These are phyloP conservation scores for Scelioninae gen. 2 DNA, from an alignment of 2,888 invertebrate genomes.

Conservation along the genomic window DNA sequence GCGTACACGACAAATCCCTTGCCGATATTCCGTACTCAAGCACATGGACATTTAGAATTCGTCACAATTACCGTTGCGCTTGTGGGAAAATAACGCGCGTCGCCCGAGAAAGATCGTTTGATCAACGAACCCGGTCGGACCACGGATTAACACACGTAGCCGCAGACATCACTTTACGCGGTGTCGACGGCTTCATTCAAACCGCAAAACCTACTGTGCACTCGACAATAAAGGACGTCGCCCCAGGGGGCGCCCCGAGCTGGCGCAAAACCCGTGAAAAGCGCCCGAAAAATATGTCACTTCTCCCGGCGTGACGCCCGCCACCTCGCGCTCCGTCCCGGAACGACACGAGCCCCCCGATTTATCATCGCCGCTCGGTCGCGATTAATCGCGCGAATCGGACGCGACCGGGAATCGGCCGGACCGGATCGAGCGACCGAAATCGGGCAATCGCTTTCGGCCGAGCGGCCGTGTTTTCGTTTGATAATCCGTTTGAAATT, in stretches of 20 bases:
- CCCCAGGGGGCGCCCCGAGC: slow-evolving; percentile 63
- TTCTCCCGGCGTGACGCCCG: slow-evolving; percentile 59
- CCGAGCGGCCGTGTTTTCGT: too few species aligned
- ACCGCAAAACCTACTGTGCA: slow-evolving; percentile 61
- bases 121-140: too few species aligned
- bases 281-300: slow-evolving; percentile 64
- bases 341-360: slow-evolving; percentile 11
- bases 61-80: too few species aligned
- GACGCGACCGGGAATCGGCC: too few species aligned
- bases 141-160: slow-evolving; percentile 47
- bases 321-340: neutral
- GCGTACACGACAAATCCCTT: too few species aligned
- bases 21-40: too few species aligned
- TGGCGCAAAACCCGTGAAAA: slow-evolving; percentile 57
- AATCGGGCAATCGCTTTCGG: too few species aligned
- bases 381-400: neutral
- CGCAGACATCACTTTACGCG: slow-evolving; percentile 63
- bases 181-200: slow-evolving; percentile 66
- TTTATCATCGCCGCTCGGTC: slow-evolving; percentile 15
- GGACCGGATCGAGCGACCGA: too few species aligned
- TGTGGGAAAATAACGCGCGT: slow-evolving; percentile 48
- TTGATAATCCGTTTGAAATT: neutral
- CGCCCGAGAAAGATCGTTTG: too few species aligned
- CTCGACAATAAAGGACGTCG: slow-evolving; percentile 63
- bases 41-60: too few species aligned